Conservation (phyloP, 2,888 invertebrate genomes). For the Mythimna ferrago region DNA sequence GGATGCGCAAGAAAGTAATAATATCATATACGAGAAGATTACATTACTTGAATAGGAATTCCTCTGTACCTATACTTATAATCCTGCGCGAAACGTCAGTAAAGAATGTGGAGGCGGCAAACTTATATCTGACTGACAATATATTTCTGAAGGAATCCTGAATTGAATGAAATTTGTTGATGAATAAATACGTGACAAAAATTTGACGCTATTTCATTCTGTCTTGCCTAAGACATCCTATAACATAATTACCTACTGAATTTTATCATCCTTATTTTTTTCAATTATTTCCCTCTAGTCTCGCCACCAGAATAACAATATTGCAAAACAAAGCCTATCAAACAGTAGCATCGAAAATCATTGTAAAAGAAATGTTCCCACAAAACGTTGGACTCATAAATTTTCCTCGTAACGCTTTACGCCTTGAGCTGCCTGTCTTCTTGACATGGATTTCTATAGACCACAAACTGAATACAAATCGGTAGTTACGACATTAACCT, state of each 20-base stretch:
- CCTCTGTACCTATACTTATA: slow-evolving; percentile 53
- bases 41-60: slow-evolving; percentile 72
- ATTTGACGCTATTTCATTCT: neutral
- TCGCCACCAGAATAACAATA: slow-evolving; percentile 9
- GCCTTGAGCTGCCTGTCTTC: slow-evolving; percentile 84
- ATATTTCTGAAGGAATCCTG: slow-evolving; percentile 23
- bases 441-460: slow-evolving; percentile 90
- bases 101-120: slow-evolving; percentile 10
- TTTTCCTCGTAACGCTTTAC: slow-evolving; percentile 82
- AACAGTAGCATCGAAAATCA: slow-evolving; percentile 59
- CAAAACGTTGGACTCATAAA: slow-evolving; percentile 79
- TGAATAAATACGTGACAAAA: neutral
- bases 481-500: slow-evolving; percentile 81
- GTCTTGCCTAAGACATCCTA: neutral
- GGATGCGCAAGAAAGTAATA: slow-evolving; percentile 85
- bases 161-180: slow-evolving; percentile 11
- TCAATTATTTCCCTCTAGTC: neutral
- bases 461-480: slow-evolving; percentile 87
- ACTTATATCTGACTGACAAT: neutral
- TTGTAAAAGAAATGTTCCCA: slow-evolving; percentile 70
- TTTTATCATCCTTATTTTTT: neutral
- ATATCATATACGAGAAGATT: slow-evolving; percentile 72
- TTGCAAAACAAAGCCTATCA: slow-evolving; percentile 28
- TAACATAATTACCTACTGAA: neutral
- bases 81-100: slow-evolving; percentile 52